Evolutionary conservation across 1,140 invertebrate species (phyloP), one percentile per base, ranked within the genome.

Genomic region (Dinoponera quadriceps): DNA sequence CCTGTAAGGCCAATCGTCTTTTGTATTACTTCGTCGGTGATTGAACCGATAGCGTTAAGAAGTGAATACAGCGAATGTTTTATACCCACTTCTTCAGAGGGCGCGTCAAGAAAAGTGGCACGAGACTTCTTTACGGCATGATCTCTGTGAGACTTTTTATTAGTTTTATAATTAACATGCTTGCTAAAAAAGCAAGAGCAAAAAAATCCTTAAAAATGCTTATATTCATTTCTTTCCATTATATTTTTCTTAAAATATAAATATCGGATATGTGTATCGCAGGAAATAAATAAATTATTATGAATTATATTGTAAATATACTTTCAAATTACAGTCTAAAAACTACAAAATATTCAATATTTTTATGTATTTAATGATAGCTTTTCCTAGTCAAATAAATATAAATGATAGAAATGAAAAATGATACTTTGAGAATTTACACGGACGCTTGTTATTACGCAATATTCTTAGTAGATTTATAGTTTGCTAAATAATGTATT

Each of bases 381-480:
- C 33, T 62, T 44, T 72, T 55, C 16, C n/a, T 73, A 66, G 77
- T 68, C 74, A 78, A 82, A 82, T 27, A 57, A 48, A 27, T n/a
- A 60, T 66, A 27, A 51, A 84, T 63, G 54, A 62, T 38, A 86
- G 55, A 84, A 63, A 84, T 68, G 57, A 83, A 87, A 83, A 71
- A 66, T 73, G 69, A 77, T 75, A 20, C 29, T 59, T 72, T 78
- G 48, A 48, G 73, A 54, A 49, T 48, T 54, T 33, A 66, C 11
- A 54, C 25, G 73, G 77, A 48, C 72, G 5, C 29, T 55, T 57
- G 54, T 54, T 38, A 20, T 71, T 29, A 65, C 25, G 38, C 33
- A 22, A 27, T 63, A 22, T 3, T 22, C 29, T 44, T 13, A 0
- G 1, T 38, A 80, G 59, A 44, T 5, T 3, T 44, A 44, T 44